phyloP scores from a whole-genome alignment of 2,888 invertebrate species.

The Drymonia ruficornis region DNA sequence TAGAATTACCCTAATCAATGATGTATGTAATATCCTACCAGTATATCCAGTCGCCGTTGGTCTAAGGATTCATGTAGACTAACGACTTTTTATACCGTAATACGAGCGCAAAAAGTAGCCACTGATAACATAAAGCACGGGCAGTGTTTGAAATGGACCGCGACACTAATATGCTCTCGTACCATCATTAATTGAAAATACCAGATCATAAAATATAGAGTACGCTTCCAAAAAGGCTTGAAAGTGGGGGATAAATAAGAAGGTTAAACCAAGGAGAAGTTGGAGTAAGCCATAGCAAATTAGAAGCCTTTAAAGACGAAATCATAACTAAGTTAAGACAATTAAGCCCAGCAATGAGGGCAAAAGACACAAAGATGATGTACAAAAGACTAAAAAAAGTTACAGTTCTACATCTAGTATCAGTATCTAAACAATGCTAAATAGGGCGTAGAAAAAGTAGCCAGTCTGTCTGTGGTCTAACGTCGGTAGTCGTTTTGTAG shows the following conservation, averaged over 20 bases:
- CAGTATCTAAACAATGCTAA: background rate
- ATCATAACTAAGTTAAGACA: no score
- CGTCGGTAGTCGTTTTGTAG: background rate
- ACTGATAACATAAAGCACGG: background rate
- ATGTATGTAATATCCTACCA: constrained; percentile 1
- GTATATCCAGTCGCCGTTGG: background rate
- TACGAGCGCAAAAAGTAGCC: background rate
- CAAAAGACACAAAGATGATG: no score
- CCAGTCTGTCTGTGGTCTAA: background rate
- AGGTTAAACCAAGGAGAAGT: no score
- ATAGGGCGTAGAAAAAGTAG: background rate
- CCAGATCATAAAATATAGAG: no score
- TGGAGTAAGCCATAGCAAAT: no score
- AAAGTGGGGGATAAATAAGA: no score
- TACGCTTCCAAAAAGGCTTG: no score
- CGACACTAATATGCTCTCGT: background rate
- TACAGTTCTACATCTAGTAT: background rate
- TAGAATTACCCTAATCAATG: background rate
- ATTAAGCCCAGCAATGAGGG: no score
- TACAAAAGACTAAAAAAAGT: no score
- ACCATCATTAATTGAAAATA: no score
- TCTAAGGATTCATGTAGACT: background rate
- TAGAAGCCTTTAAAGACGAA: no score
- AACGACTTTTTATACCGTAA: background rate
- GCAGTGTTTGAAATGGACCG: no score